Evolutionary conservation across 1,140 invertebrate species (phyloP), one percentile per base, ranked within the genome.

Genomic region (Octopus bimaculoides): DNA sequence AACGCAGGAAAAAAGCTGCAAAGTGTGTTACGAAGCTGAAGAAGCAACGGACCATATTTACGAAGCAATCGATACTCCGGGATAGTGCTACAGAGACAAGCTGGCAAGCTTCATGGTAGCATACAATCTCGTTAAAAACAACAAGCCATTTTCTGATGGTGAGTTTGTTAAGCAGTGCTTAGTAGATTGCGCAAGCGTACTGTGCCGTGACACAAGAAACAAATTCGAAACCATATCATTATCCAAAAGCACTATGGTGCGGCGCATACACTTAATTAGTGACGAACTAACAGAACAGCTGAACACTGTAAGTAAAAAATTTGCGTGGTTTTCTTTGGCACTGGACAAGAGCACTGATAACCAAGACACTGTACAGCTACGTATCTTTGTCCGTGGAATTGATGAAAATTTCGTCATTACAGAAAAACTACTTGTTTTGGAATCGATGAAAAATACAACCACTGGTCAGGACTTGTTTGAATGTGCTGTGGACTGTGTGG

Each of bases 281-380:
- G 56, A 61, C 17, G 56, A 61, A 61, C 56, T 61, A 61, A 61
- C 56, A 61, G 56, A 61, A 61, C 56, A 61, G 56, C 56, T 61
- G 56, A 61, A 61, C 56, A 61, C 56, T 61, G 56, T 17, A 61
- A 41, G 26, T 41, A 41, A 61, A 61, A 17, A 61, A 2, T 61
- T 61, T 61, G 56, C 4, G 1, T 61, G 56, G 56, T 61, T 61
- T 61, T 61, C 56, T 61, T 61, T 61, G 56, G 56, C 56, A 61
- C 56, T 61, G 56, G 1, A 61, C 17, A 61, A 61, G 17, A 61
- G 56, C 17, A 4, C 56, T 61, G 56, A 61, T 61, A 61, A 61
- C 56, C 56, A 61, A 61, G 56, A 61, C 56, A 61, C 56, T 12
- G 56, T 4, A 61, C 17, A 61, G 56, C 4, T 61, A 61, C 56